Percentiles rank a stretch among this genome's conserved stretches.
These are phyloP conservation scores for Ormyrus labotus DNA, from an alignment of 2,888 invertebrate species.

Conservation along the genomic window DNA sequence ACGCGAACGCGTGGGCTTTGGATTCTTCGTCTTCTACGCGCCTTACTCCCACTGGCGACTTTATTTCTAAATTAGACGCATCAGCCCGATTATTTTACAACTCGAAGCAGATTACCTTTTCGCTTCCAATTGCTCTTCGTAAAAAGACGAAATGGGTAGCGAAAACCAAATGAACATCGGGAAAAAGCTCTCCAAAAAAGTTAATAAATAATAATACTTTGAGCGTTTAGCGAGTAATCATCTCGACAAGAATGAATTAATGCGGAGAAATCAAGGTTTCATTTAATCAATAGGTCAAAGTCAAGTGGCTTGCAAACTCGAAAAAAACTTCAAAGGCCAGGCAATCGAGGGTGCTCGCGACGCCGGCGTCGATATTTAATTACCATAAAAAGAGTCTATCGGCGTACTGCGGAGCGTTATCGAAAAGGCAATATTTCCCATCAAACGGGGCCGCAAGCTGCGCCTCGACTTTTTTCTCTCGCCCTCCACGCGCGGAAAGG, in stretches of 20 bases:
- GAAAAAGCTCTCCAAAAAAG: too few species aligned
- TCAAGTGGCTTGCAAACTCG: background rate
- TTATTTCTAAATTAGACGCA: conserved; percentile 9
- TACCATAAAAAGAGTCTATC: conserved; percentile 57
- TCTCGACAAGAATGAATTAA: background rate
- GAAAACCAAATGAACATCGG: too few species aligned
- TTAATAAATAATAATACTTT: background rate
- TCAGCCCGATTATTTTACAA: too few species aligned
- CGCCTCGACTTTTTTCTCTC: conserved; percentile 42
- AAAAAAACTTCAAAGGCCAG: conserved; percentile 58
- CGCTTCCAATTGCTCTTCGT: background rate
- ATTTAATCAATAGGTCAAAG: background rate
- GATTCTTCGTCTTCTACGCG: conserved; percentile 12
- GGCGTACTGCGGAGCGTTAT: conserved; percentile 59
- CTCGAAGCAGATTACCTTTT: background rate
- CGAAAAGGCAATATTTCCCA: conserved; percentile 63
- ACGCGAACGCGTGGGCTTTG: conserved; percentile 53
- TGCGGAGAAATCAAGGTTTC: background rate
- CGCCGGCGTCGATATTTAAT: conserved; percentile 57
- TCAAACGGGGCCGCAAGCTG: conserved; percentile 63
- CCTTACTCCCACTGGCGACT: background rate
- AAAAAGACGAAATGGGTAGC: too few species aligned
- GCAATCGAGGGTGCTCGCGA: conserved; percentile 50
- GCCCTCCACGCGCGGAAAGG: conserved; percentile 30
- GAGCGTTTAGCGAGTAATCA: background rate